Evolutionary conservation across 2,113 vertebrate species (phyloP).

Genomic region (Haemorhous mexicanus): DNA sequence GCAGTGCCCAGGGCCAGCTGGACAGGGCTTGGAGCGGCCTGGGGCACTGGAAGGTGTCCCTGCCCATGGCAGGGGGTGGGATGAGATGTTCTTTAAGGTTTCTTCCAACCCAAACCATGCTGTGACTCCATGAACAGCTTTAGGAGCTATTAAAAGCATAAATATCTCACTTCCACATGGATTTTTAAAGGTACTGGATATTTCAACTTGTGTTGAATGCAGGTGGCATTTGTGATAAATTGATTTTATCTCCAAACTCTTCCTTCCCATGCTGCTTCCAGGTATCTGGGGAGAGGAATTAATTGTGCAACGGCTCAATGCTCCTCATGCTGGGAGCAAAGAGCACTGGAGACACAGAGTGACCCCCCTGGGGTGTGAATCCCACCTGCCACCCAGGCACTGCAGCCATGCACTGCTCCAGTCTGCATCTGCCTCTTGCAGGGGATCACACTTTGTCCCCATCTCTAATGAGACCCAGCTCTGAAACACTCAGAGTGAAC

Average conservation of each 20-base stretch:
- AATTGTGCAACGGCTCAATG: neutral
- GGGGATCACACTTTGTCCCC: neutral
- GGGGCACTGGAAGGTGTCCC: neutral
- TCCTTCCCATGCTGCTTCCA: neutral
- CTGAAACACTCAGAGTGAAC: neutral
- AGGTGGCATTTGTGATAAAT: neutral
- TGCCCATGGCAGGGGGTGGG: neutral
- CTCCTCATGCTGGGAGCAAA: neutral
- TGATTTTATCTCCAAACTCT: neutral
- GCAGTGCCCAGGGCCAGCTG: neutral
- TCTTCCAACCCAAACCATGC: neutral
- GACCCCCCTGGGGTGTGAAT: neutral
- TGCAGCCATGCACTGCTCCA: neutral
- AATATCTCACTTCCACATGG: neutral
- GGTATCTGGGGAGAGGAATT: neutral
- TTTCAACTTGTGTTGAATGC: neutral
- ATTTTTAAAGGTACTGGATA: neutral
- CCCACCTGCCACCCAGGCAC: neutral
- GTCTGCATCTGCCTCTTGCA: neutral
- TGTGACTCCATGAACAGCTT: neutral
- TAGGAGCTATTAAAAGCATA: neutral
- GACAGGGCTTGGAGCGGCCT: accelerated
- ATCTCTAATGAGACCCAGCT: neutral
- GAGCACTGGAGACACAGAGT: neutral
- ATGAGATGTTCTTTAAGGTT: neutral